phyloP scores from a whole-genome alignment of 92 coral and sea anemone genomes.

The Parazoanthus atlanticus region DNA sequence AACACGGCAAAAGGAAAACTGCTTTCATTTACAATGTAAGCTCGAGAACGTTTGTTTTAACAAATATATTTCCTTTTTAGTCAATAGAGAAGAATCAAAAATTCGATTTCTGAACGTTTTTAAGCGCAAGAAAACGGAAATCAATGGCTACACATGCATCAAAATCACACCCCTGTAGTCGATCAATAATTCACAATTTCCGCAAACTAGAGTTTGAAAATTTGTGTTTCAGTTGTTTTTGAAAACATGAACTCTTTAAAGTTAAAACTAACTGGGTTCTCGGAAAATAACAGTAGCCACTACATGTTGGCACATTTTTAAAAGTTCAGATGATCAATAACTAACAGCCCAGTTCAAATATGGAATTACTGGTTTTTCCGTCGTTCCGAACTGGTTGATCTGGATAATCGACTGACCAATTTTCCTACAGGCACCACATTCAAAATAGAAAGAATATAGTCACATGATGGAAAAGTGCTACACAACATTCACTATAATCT shows the following conservation, averaged over 20 bases:
- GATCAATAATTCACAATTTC: neutral
- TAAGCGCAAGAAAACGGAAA: neutral
- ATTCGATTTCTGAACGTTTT: neutral
- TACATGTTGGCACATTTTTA: neutral
- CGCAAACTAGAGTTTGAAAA: neutral
- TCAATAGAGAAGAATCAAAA: neutral
- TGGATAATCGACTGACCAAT: neutral
- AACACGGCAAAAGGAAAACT: neutral
- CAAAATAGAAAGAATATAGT: too few relatives aligned
- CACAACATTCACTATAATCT: neutral
- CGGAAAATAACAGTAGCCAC: neutral
- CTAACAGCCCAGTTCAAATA: neutral
- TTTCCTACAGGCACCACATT: too few relatives aligned
- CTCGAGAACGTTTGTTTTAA: neutral
- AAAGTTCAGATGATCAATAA: neutral
- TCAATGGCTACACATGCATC: neutral
- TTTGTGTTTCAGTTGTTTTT: neutral
- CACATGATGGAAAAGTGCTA: neutral
- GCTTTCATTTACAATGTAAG: neutral
- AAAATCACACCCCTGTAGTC: neutral
- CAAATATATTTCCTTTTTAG: neutral
- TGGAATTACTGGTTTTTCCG: neutral
- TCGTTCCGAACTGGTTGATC: neutral
- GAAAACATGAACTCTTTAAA: neutral
- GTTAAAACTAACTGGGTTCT: neutral